These are phyloP conservation scores for Phyllotis vaccarum DNA, from an alignment of 2,797 vertebrate species.

Conservation along the genomic window DNA sequence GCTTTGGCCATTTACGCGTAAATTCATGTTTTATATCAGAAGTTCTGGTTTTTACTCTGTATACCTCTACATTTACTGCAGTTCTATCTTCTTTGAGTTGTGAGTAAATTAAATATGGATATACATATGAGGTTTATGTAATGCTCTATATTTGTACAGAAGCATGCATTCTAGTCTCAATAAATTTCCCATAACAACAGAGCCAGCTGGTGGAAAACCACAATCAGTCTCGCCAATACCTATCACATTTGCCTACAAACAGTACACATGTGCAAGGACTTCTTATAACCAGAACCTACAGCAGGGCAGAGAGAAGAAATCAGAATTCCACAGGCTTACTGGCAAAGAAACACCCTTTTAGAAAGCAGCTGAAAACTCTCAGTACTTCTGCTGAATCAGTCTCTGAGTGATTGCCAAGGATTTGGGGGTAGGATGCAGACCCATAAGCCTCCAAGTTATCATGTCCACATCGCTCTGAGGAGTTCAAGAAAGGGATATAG, in stretches of 20 bases:
- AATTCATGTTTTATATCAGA: not conserved
- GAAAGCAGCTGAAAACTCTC: not conserved
- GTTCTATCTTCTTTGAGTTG: slow-evolving; percentile 10
- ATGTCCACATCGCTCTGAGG: not conserved
- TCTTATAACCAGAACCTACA: not conserved
- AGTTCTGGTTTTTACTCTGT: not conserved
- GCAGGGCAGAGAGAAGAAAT: not conserved
- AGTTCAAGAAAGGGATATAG: not conserved
- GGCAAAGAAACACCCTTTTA: not conserved
- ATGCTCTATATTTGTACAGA: not conserved
- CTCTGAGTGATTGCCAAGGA: not conserved
- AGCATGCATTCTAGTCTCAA: not conserved
- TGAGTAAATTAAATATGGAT: not conserved
- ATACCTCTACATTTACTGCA: not conserved
- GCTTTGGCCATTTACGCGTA: not conserved
- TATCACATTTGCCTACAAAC: not conserved
- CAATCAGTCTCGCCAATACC: not conserved
- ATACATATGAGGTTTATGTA: not conserved
- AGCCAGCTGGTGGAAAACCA: not conserved
- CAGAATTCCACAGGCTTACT: not conserved
- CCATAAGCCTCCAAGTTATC: not conserved
- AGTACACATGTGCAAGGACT: not conserved
- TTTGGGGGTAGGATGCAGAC: not conserved
- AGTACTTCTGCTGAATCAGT: not conserved
- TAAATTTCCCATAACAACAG: not conserved